Evolutionary conservation across 2,888 invertebrate genomes (phyloP), one percentile per base, ranked within the genome.

Genomic region (Pasiphila rectangulata): DNA sequence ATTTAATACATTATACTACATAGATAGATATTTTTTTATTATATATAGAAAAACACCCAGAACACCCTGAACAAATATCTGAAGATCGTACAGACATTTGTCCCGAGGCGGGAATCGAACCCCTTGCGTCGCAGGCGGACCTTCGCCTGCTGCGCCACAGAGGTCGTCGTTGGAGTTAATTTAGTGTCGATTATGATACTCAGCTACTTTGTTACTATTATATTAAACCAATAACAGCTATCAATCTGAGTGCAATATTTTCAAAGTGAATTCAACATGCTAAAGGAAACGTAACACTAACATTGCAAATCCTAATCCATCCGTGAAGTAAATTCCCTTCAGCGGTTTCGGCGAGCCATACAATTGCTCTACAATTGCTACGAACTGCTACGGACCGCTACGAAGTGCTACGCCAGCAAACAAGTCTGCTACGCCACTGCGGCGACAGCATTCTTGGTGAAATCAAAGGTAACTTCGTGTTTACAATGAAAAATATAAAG

Each of bases 351-450:
- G 13, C 32, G 37, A 45, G 45, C 45, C 32, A 32, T 50, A 50
- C 43, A 48, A 50, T 43, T 43, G 48, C 39, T 43, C 42, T 43
- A 48, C 48, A 43, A 48, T 49, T 42, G 50, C 46, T 51, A 43
- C 48, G 42, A 38, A 29, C 32, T 29, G 29, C 48, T 48, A 51
- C 46, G 36, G 35, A 39, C 35, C 21, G 42, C 51, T 51, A 46
- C 51, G 46, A 42, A 34, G 30, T 37, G 50, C 50, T 45, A 34
- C 50, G 45, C 29, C 36, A 40, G 46, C 41, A 23, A 29, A 46
- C 40, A 45, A 41, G 45, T 19, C 46, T 44, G 44, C 48, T 45
- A 45, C 40, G 40, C 44, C 34, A 37, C 9, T 43, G 44, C 44
- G 36, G 17, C 21, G 40, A 36, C 36, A 36, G 44, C 40, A n/a